Percentiles rank a stretch among this genome's conserved stretches.
phyloP scores from a whole-genome alignment of 2,113 vertebrate species.

The Acanthochromis polyacanthus region DNA sequence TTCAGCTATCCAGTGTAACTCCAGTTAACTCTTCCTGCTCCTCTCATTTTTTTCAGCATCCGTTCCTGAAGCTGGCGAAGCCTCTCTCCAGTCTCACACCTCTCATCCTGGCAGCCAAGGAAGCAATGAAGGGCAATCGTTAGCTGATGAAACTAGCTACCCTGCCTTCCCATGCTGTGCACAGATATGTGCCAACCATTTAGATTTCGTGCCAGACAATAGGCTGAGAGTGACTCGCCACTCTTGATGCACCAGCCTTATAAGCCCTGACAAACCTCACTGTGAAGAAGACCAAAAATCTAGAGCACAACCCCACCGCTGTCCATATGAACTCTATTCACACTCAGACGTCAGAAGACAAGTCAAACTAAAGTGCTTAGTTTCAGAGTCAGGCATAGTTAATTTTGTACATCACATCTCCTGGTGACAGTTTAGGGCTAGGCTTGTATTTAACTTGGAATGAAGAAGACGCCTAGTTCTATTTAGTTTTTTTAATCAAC shows the following conservation, averaged over 20 bases:
- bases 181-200: slow-evolving; percentile 75
- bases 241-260: slow-evolving; percentile 73
- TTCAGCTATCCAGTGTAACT: background rate
- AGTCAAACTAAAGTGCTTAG: slow-evolving; percentile 78
- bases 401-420: slow-evolving; percentile 70
- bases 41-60: slow-evolving; percentile 86
- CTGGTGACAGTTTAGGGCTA: slow-evolving; percentile 65
- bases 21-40: slow-evolving; percentile 22
- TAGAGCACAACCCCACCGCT: slow-evolving; percentile 72
- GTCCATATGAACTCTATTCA: slow-evolving; percentile 74
- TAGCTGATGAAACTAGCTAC: slow-evolving; percentile 77
- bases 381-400: slow-evolving; percentile 71
- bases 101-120: slow-evolving; percentile 98
- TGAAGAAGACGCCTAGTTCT: slow-evolving; percentile 80
- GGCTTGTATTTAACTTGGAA: slow-evolving; percentile 81
- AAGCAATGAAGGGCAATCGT: slow-evolving; percentile 98
- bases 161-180: slow-evolving; percentile 75
- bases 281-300: slow-evolving; percentile 82
- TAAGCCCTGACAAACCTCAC: slow-evolving; percentile 79
- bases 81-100: slow-evolving; percentile 98
- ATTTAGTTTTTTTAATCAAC: slow-evolving; percentile 79
- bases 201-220: slow-evolving; percentile 77
- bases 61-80: slow-evolving; percentile 98
- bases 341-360: slow-evolving; percentile 73
- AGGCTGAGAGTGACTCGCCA: slow-evolving; percentile 70